Percentiles rank a stretch among this genome's conserved stretches.
These are phyloP conservation scores for Sylvietta virens DNA, from an alignment of 2,113 vertebrate species.

Conservation along the genomic window DNA sequence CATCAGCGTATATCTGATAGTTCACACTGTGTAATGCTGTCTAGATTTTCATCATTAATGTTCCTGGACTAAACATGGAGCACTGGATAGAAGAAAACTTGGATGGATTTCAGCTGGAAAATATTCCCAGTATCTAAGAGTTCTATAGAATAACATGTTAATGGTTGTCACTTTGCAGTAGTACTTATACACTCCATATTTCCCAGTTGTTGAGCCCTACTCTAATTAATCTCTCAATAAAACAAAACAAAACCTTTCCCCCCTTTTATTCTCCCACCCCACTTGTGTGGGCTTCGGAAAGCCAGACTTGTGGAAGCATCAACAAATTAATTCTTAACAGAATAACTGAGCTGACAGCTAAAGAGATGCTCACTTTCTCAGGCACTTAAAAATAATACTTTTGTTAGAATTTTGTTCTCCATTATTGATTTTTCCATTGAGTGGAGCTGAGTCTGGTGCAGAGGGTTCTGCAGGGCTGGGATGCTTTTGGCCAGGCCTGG, in stretches of 20 bases:
- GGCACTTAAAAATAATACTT: background rate
- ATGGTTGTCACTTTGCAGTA: slow-evolving; percentile 41
- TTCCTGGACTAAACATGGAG: slow-evolving; percentile 53
- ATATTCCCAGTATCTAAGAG: slow-evolving; percentile 13
- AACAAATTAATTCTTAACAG: slow-evolving; percentile 7
- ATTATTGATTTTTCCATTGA: background rate
- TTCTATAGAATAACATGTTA: slow-evolving; percentile 59
- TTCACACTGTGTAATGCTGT: slow-evolving; percentile 66
- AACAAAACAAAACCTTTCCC: background rate
- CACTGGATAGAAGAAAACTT: slow-evolving; percentile 41
- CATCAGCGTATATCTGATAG: slow-evolving; percentile 49
- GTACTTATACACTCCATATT: slow-evolving; percentile 21
- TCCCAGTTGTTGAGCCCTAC: background rate
- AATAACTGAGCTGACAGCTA: background rate
- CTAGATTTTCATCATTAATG: slow-evolving; percentile 72
- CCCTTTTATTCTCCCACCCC: background rate
- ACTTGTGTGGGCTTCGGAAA: background rate
- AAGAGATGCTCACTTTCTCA: background rate
- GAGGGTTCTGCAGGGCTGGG: background rate
- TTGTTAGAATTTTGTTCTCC: background rate
- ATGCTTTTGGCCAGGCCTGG: background rate
- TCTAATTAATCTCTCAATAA: background rate
- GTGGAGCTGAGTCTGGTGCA: background rate
- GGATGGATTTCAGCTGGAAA: slow-evolving; percentile 67
- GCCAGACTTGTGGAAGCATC: background rate